Evolutionary conservation across 2,888 invertebrate species (phyloP), one percentile per base, ranked within the genome.

Genomic region (Pantelozetes paolii): DNA sequence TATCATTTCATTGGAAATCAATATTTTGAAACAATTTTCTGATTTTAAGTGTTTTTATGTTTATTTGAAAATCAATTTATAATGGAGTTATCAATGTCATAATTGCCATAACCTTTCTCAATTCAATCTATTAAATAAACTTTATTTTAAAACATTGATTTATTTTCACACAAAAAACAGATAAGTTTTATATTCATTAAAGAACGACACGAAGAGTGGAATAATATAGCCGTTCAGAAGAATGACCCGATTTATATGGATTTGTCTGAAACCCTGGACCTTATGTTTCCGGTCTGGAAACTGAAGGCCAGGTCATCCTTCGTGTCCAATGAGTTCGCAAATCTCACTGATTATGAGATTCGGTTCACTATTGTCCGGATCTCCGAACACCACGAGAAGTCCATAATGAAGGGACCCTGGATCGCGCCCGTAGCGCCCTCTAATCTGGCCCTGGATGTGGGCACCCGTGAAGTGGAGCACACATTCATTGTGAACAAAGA

Each of bases 251-350:
- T 69, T n/a, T 69, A 42, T 48, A 45, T 78, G 18, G 77, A 76
- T 50, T 71, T 78, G 0, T 76, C 76, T 0, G 75, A 75, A 2
- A 71, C 76, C 11, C 57, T 77, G 0, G 73, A 71, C 28, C 67
- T 73, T 1, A 54, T 75, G 26, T 72, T 74, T 48, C 78, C 78
- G 15, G 71, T 76, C 11, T 71, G 78, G 59, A 76, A 73, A 13
- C 26, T 78, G 9, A 28, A 74, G 0, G 78, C 76, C 11, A 64
- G 71, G 78, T 88, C 89, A 59, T 85, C 88, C 0, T 84, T 89
- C 73, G 80, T 87, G 18, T 85, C 87, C 8, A 82, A 85, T 45
- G 84, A 84, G 76, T 85, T 85, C 77, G 82, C 81, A 62, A 85
- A 86, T 81, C 77, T 85, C 75, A 81, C 75, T 71, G 77, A 54